Evolutionary conservation across 2,113 vertebrate genomes (phyloP).

Genomic region (Entomyzon cyanotis): DNA sequence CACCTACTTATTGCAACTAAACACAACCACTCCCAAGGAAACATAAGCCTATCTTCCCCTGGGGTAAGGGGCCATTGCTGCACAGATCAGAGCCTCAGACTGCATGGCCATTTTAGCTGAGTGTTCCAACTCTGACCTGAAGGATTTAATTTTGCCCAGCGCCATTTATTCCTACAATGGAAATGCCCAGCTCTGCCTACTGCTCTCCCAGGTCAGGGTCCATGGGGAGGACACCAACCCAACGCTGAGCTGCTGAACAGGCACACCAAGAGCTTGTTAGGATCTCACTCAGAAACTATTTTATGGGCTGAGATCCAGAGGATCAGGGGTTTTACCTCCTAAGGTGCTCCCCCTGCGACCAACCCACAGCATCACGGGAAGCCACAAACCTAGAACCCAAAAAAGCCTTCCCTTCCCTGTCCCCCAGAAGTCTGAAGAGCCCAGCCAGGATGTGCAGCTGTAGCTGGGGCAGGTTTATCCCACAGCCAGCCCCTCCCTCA

Average conservation of each 20-base stretch:
- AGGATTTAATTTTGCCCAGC: neutral
- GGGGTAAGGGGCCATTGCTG: neutral
- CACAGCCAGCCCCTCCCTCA: conserved; percentile 49
- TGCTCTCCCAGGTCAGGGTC: accelerated
- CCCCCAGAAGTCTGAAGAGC: neutral
- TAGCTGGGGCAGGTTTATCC: neutral
- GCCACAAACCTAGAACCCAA: neutral
- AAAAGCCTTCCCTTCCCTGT: neutral
- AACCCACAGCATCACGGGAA: neutral
- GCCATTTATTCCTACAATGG: neutral
- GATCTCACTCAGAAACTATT: neutral
- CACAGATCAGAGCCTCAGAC: neutral
- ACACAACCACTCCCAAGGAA: neutral
- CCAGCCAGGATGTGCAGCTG: neutral
- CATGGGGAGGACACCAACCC: neutral
- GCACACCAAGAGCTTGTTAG: neutral
- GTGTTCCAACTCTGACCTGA: neutral
- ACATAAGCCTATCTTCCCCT: neutral
- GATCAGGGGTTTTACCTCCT: neutral
- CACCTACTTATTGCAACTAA: neutral
- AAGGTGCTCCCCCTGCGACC: accelerated
- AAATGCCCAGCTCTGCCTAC: neutral
- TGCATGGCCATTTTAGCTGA: neutral
- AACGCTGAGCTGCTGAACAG: accelerated
- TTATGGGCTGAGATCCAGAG: neutral